A percentile compares a stretch with the other conserved stretches of the same genome.
phyloP scores from a whole-genome alignment of 2,113 vertebrate species.

The Crotalus tigris region DNA sequence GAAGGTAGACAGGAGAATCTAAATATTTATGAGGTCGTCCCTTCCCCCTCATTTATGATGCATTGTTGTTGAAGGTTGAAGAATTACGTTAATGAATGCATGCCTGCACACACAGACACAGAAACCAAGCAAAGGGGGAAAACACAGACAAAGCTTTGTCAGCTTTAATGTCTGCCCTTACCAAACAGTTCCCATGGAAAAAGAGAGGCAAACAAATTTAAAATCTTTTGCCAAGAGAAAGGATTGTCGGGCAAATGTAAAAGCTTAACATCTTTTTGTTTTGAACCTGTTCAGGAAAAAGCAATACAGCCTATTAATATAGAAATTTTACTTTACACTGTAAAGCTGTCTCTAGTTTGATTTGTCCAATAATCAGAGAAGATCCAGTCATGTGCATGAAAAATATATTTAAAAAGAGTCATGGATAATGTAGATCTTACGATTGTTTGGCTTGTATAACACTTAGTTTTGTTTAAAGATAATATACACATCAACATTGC shows the following conservation, averaged over 20 bases:
- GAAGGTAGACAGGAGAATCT: slow-evolving; percentile 67
- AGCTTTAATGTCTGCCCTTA: slow-evolving; percentile 61
- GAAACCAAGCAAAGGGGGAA: slow-evolving; percentile 69
- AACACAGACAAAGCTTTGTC: slow-evolving; percentile 64
- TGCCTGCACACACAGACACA: slow-evolving; percentile 79
- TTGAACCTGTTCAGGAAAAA: slow-evolving; percentile 48
- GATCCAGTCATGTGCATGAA: slow-evolving; percentile 14
- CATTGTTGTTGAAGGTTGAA: slow-evolving; percentile 72
- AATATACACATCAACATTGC: neutral
- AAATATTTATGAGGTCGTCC: slow-evolving; percentile 77
- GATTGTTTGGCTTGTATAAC: neutral
- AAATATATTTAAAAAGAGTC: neutral
- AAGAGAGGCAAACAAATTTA: slow-evolving; percentile 55
- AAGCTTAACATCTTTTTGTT: slow-evolving; percentile 61
- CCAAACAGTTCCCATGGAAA: slow-evolving; percentile 71
- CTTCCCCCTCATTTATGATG: slow-evolving; percentile 65
- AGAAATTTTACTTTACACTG: slow-evolving; percentile 40
- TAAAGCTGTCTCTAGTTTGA: slow-evolving; percentile 19
- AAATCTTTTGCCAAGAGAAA: slow-evolving; percentile 72
- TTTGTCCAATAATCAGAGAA: slow-evolving; percentile 15
- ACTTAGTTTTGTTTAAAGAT: neutral
- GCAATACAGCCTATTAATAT: slow-evolving; percentile 54
- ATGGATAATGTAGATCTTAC: neutral
- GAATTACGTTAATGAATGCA: slow-evolving; percentile 82
- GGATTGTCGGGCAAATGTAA: slow-evolving; percentile 62